phyloP scores from a whole-genome alignment of 2,797 vertebrate genomes.

The Tachyglossus aculeatus region DNA sequence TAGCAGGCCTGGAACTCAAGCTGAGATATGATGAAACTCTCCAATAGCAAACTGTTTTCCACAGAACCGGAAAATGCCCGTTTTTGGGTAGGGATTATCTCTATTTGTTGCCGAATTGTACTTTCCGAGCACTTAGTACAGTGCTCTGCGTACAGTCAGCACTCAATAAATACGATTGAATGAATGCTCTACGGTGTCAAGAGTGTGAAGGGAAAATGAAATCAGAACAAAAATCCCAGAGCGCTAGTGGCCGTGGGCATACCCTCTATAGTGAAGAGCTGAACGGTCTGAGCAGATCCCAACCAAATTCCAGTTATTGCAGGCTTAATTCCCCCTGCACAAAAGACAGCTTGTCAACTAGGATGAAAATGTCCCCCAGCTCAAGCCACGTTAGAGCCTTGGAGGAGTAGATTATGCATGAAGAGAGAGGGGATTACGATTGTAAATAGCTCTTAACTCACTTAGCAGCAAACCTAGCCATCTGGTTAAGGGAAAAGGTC shows the following conservation, averaged over 20 bases:
- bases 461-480: constrained; percentile 44
- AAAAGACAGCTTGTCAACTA: constrained; percentile 52
- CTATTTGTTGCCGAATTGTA: too few species aligned
- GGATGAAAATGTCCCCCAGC: constrained; percentile 45
- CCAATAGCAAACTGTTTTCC: constrained; percentile 9
- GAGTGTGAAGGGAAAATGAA: constrained; percentile 54
- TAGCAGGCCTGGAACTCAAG: constrained; percentile 39
- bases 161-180: too few species aligned
- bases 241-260: background rate
- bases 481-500: constrained; percentile 45
- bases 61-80: constrained; percentile 50
- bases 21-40: constrained; percentile 23
- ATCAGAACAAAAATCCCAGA: constrained; percentile 1
- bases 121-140: too few species aligned
- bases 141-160: too few species aligned
- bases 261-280: constrained; percentile 2
- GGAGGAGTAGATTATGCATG: constrained; percentile 31
- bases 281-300: constrained; percentile 32
- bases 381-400: constrained; percentile 41
- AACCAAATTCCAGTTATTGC: constrained; percentile 26
- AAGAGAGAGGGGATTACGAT: constrained; percentile 46
- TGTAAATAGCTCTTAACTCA: constrained; percentile 46
- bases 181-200: constrained; percentile 27
- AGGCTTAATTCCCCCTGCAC: constrained; percentile 36
- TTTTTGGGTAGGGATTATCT: too few species aligned